phyloP scores from a whole-genome alignment of 2,888 invertebrate genomes.

The Coelopa pilipes region DNA sequence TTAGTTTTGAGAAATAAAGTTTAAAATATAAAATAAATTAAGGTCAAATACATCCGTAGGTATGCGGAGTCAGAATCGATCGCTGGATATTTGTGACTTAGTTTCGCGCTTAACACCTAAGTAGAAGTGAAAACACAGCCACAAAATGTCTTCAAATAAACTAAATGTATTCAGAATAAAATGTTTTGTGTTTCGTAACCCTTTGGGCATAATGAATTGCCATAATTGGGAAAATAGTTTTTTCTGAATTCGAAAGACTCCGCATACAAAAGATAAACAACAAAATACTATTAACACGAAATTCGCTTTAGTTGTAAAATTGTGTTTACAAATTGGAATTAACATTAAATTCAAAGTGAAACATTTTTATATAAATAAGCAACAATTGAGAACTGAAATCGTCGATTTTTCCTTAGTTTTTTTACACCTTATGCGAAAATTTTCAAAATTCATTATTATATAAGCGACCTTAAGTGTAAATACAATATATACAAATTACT shows the following conservation, averaged over 20 bases:
- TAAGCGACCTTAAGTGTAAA: conserved; percentile 1
- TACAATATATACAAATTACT: background rate
- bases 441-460: background rate
- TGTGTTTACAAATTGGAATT: background rate
- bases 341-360: background rate
- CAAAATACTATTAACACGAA: background rate
- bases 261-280: background rate
- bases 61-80: background rate
- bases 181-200: too few species aligned
- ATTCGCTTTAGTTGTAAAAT: too few species aligned
- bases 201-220: too few species aligned
- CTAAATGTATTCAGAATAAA: background rate
- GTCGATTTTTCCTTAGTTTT: background rate
- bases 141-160: conserved; percentile 45
- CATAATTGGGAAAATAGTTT: too few species aligned
- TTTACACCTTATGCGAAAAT: background rate
- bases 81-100: too few species aligned
- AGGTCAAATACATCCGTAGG: background rate
- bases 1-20: too few species aligned
- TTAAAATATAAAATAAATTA: background rate
- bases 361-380: background rate
- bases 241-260: background rate
- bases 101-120: too few species aligned
- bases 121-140: conserved; percentile 31
- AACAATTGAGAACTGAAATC: background rate